Base-by-base conservation (phyloP, 1,140 invertebrate species). In the Pararge aegeria region DNA sequence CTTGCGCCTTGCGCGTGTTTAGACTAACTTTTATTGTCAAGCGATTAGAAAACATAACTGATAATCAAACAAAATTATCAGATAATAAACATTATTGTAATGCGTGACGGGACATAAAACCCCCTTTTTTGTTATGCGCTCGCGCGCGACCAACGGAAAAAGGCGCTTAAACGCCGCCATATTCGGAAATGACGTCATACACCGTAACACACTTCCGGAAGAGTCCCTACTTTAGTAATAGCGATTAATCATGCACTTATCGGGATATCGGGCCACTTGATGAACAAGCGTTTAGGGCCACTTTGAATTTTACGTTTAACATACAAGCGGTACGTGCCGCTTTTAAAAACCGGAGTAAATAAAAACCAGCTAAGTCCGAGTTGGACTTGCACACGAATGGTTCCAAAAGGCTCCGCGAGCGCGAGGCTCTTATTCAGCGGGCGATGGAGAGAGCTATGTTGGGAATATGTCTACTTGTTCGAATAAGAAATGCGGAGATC, bases 71-170 rank as follows among this genome's bases (percentile, higher is more conserved):
- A 20, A 40, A 51, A 53, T 38, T 38, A 53, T 40, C 12, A 6
- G 19, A 21, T 37, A 53, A 40, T 53, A 53, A 53, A 53, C 37
- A 7, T 40, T 38, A 53, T 53, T 30, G 20, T 40, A 53, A 53
- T 53, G 27, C 18, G n/a, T 37, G 5, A 27, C 48, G 4, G 34
- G 13, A 4, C 13, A 38, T 38, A 38, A 38, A 38, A 38, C 13
- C 10, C 12, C 12, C 13, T 38, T 38, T 27, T 15, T 57, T 29
- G 52, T 27, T 30, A 62, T 51, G 64, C 59, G 54, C 64, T 64
- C 66, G 69, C 73, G n/a, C n/a, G 68, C 68, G 70, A 64, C 44
- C 37, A 68, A 49, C 66, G 72, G 70, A 75, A 70, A 61, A n/a
- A n/a, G n/a, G n/a, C n/a, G n/a, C n/a, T n/a, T n/a, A 27, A 56